Conservation (phyloP, 2,113 vertebrate species). For the Cyprichromis sp. region DNA sequence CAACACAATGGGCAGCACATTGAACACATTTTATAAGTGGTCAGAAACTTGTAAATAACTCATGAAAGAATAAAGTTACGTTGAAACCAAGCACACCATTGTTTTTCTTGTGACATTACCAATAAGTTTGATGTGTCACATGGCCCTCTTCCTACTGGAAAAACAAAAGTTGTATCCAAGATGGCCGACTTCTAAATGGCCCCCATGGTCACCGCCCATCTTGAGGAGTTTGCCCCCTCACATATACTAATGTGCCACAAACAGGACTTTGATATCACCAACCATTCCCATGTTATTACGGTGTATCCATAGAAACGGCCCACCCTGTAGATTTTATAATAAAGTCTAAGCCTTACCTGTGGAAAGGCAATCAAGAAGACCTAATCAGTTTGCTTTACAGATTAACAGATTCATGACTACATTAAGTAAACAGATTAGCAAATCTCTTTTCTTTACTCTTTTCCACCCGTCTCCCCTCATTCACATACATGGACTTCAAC, state of each 20-base stretch:
- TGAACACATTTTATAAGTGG: no score
- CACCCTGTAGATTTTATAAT: background rate
- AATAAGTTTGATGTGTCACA: background rate
- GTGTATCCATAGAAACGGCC: fast-evolving
- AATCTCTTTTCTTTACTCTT: background rate
- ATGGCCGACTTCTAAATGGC: background rate
- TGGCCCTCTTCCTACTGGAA: fast-evolving
- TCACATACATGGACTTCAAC: background rate
- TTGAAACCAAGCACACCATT: background rate
- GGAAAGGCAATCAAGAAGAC: background rate
- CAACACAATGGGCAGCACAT: no score
- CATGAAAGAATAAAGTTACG: background rate
- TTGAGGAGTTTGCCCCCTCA: background rate
- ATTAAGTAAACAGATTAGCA: background rate
- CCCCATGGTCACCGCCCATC: fast-evolving
- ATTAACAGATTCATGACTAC: background rate
- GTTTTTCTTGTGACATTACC: background rate
- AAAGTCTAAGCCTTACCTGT: background rate
- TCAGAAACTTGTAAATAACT: background rate
- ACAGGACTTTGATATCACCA: background rate
- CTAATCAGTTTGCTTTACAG: background rate
- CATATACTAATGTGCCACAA: background rate
- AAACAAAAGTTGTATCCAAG: background rate
- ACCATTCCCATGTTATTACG: fast-evolving
- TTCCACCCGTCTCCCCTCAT: background rate